Evolutionary conservation across 2,888 invertebrate species (phyloP).

Genomic region (Sarcophaga carnaria): DNA sequence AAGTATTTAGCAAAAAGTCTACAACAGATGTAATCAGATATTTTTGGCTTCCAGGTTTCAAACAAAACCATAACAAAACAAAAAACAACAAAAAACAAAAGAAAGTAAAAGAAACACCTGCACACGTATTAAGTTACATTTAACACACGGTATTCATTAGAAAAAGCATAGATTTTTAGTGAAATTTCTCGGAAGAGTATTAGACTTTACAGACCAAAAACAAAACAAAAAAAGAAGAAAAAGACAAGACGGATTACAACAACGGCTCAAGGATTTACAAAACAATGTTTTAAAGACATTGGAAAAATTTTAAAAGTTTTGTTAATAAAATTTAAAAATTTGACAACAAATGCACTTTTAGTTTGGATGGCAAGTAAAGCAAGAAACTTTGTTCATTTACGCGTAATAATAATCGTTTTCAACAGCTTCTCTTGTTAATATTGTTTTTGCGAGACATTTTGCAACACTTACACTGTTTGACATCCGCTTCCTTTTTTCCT

Average conservation of each 20-base stretch:
- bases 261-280: neutral
- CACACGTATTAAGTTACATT: constrained; percentile 29
- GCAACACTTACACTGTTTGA: constrained; percentile 56
- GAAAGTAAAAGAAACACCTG: neutral
- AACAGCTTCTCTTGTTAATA: constrained; percentile 45
- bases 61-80: neutral
- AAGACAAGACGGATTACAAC: neutral
- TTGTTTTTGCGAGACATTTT: constrained; percentile 51
- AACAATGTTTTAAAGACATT: neutral
- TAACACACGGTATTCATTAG: neutral
- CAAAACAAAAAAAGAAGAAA: neutral
- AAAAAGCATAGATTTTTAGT: constrained; percentile 4
- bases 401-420: constrained; percentile 1
- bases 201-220: constrained; percentile 24
- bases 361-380: constrained; percentile 47
- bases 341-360: constrained; percentile 27
- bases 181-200: constrained; percentile 53
- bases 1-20: neutral
- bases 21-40: neutral
- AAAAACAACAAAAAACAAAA: no score
- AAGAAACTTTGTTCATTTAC: constrained; percentile 45
- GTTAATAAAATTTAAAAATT: neutral
- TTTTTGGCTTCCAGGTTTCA: neutral
- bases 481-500: constrained; percentile 49
- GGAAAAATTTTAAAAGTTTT: neutral